phyloP scores from a whole-genome alignment of 2,113 vertebrate genomes.

The Eubucco bourcierii region DNA sequence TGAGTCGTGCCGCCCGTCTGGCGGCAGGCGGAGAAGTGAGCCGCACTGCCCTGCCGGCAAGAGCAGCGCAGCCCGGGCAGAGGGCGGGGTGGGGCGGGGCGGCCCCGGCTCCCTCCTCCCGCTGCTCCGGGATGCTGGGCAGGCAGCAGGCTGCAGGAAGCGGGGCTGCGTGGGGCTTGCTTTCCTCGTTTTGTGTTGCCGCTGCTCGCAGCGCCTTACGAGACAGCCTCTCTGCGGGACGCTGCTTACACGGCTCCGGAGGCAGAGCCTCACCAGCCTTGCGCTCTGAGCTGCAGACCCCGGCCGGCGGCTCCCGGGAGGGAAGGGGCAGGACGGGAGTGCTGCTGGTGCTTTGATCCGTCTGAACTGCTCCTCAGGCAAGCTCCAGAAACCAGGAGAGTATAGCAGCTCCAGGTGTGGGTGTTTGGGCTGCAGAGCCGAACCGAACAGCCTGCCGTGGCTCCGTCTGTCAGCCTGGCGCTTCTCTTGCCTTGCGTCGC shows the following conservation, averaged over 20 bases:
- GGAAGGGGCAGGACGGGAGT: not conserved
- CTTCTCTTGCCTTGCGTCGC: accelerated
- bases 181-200: accelerated
- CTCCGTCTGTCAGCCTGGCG: accelerated
- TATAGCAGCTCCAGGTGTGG: accelerated
- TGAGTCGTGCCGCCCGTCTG: not conserved
- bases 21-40: not conserved
- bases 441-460: not conserved
- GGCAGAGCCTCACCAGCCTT: not conserved
- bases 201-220: accelerated
- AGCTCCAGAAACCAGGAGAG: accelerated
- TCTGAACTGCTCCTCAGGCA: accelerated
- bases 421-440: not conserved
- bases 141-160: accelerated
- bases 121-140: not conserved
- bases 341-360: accelerated
- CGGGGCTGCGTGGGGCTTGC: accelerated
- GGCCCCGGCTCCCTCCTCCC: accelerated
- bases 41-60: no score
- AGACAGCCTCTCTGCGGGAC: accelerated
- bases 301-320: no score
- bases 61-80: not conserved
- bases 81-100: no score
- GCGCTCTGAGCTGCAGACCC: accelerated
- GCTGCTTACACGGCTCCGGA: not conserved